phyloP scores from a whole-genome alignment of 1,140 invertebrate genomes.

The Paraescarpia echinospica region DNA sequence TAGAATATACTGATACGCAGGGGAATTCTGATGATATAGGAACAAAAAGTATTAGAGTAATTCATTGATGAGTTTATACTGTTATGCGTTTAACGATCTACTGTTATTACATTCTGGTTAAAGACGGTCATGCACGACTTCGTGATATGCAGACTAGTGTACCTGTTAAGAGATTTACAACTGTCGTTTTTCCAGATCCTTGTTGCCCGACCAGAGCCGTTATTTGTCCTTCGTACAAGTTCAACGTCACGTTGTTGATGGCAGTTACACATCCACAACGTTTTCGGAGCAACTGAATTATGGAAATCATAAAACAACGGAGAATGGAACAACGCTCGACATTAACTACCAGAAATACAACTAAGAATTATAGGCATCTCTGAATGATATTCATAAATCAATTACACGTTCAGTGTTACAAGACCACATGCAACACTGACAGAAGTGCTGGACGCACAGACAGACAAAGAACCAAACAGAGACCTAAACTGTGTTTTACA shows the following conservation, averaged over 20 bases:
- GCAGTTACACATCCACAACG: not conserved
- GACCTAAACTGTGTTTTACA: too few relatives aligned
- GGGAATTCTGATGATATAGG: not conserved
- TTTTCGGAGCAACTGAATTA: not conserved
- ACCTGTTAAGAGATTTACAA: slow-evolving; percentile 59
- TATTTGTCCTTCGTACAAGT: slow-evolving; percentile 76
- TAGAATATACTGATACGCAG: not conserved
- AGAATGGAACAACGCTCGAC: not conserved
- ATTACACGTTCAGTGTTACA: not conserved
- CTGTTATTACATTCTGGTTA: slow-evolving; percentile 55
- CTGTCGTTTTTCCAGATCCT: slow-evolving; percentile 68
- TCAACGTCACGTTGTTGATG: slow-evolving; percentile 55
- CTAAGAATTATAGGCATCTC: not conserved
- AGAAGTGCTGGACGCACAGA: too few relatives aligned
- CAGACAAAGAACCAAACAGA: too few relatives aligned
- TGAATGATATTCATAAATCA: not conserved
- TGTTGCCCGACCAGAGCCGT: slow-evolving; percentile 87
- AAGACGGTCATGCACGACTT: not conserved
- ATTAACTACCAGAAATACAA: too few relatives aligned
- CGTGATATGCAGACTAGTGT: not conserved
- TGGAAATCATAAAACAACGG: not conserved
- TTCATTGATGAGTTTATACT: too few relatives aligned
- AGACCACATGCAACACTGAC: not conserved
- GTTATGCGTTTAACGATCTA: too few relatives aligned
- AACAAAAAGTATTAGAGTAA: not conserved